These are phyloP conservation scores for Umimayanthus kanabou DNA, from an alignment of 92 coral and sea anemone genomes.

Conservation along the genomic window DNA sequence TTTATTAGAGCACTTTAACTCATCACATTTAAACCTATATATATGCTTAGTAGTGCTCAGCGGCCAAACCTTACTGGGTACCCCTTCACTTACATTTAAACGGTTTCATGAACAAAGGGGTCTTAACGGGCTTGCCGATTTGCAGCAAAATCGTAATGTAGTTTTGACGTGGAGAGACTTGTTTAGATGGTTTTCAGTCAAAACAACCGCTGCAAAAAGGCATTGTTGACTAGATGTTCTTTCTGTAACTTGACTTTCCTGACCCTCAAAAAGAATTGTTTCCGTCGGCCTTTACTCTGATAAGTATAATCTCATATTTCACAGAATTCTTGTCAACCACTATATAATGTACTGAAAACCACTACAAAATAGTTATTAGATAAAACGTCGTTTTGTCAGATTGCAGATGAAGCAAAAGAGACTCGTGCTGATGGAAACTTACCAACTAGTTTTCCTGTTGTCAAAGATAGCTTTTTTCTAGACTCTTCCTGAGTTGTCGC, in stretches of 20 bases:
- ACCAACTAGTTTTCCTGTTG: neutral
- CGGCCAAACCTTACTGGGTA: too few species aligned
- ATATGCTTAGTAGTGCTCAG: too few species aligned
- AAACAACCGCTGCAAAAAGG: too few species aligned
- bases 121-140: too few species aligned
- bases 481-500: neutral
- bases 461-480: neutral
- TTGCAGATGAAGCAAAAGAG: neutral
- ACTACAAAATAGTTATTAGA: neutral
- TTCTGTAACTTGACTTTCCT: neutral
- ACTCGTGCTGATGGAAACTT: neutral
- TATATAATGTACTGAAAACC: neutral
- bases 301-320: neutral
- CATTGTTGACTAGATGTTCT: neutral
- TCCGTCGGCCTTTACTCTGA: neutral
- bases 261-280: neutral
- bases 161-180: too few species aligned
- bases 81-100: too few species aligned
- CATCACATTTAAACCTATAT: too few species aligned
- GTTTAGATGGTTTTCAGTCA: too few species aligned
- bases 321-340: too few species aligned
- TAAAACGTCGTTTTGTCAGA: neutral
- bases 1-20: too few species aligned
- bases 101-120: too few species aligned
- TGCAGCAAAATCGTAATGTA: too few species aligned